Conservation (phyloP, 2,888 invertebrate species). For the Catocala nupta region DNA sequence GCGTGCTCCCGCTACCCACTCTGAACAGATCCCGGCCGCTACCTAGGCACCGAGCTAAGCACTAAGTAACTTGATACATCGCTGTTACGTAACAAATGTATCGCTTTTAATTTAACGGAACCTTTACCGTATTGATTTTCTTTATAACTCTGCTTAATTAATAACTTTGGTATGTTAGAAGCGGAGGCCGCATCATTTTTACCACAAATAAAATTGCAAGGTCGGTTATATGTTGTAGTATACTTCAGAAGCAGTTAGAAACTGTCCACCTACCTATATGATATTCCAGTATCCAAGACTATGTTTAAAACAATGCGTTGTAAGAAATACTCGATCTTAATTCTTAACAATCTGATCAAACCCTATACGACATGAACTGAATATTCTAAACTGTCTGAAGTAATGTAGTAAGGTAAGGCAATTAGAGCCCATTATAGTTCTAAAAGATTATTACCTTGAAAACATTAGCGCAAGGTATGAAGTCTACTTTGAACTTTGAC, state of each 20-base stretch:
- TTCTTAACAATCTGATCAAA: too few species aligned
- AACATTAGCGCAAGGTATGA: slow-evolving; percentile 1
- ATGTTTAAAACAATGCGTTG: too few species aligned
- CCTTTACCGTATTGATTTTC: background rate
- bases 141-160: background rate
- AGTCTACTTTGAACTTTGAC: slow-evolving; percentile 3
- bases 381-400: too few species aligned
- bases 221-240: too few species aligned
- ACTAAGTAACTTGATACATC: slow-evolving; percentile 33
- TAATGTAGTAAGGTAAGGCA: background rate
- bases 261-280: too few species aligned
- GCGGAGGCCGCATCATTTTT: too few species aligned
- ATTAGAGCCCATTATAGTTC: background rate
- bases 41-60: slow-evolving; percentile 45
- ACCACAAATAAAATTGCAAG: too few species aligned
- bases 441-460: slow-evolving; percentile 7
- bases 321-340: too few species aligned
- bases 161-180: too few species aligned
- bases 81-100: slow-evolving; percentile 9
- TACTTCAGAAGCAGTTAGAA: too few species aligned
- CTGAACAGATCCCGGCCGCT: slow-evolving; percentile 63
- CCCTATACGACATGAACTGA: too few species aligned
- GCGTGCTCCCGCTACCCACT: slow-evolving; percentile 55
- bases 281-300: too few species aligned
- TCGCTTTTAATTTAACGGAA: background rate